Conservation (phyloP, 2,113 vertebrate species). For the Myrmophylax atrothorax region DNA sequence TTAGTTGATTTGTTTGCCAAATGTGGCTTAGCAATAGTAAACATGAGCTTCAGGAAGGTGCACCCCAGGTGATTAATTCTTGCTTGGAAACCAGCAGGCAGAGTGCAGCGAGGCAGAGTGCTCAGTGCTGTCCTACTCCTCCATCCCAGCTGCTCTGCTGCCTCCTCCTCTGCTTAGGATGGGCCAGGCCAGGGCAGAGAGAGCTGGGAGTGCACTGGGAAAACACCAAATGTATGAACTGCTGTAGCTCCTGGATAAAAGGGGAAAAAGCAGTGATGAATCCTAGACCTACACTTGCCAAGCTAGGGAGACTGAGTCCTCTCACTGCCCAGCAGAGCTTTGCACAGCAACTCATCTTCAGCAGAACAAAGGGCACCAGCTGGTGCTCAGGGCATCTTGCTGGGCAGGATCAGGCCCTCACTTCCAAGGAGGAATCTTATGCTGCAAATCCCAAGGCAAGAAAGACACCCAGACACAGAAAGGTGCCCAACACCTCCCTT, state of each 20-base stretch:
- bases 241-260: not conserved
- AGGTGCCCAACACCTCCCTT: not conserved
- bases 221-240: not conserved
- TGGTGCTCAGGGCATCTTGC: not conserved
- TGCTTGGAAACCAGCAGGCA: not conserved
- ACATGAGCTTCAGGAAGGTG: not conserved
- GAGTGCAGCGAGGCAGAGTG: not conserved
- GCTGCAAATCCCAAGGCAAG: not conserved
- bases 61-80: not conserved
- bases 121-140: not conserved
- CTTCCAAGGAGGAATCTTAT: not conserved
- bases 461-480: not conserved
- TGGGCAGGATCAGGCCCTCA: not conserved
- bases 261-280: not conserved
- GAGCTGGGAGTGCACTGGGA: accelerated
- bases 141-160: not conserved
- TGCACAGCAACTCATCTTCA: not conserved
- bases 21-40: not conserved
- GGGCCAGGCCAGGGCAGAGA: not conserved
- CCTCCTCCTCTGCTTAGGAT: not conserved
- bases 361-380: not conserved
- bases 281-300: not conserved
- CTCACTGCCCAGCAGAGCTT: not conserved
- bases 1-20: not conserved
- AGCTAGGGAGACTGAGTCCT: not conserved